Evolutionary conservation across 1,140 invertebrate species (phyloP), one percentile per base, ranked within the genome.

Genomic region (Aplysia californica): DNA sequence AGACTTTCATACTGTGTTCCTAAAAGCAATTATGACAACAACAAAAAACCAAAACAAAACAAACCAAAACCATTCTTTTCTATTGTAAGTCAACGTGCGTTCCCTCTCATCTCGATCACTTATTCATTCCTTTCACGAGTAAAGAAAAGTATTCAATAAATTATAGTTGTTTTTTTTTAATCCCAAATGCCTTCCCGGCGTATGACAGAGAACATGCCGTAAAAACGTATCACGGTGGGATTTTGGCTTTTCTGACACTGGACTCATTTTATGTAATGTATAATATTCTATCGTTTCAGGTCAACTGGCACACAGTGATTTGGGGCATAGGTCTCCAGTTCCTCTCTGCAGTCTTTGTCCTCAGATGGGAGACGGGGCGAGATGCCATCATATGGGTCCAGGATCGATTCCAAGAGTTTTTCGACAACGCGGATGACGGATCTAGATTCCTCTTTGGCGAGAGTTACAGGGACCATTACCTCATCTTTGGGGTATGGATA

Each of bases 241-340:
- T n/a, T n/a, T n/a, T n/a, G n/a, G n/a, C n/a, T n/a, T 10, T 23
- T 61, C 18, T 61, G 6, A 61, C 29, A 18, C 29, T 10, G 26
- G 10, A 20, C 26, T 61, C 6, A 10, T 10, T 61, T 61, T 23
- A 18, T 31, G 6, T 61, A 18, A 61, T 61, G 10, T 23, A 18
- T 26, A 61, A 18, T 6, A 61, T 18, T 6, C 39, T 77, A n/a
- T 5, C 65, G 39, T 73, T 73, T 21, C 67, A 87, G 85, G 76
- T 87, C 15, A 84, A 82, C 31, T 86, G 85, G 85, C 77, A 83
- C 64, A 75, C 83, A 0, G 79, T 87, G 2, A 68, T 80, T 20
- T 94, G 92, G 84, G 96, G 96, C 0, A 85, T 97, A 10, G 90
- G 93, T 0, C 87, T 97, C 2, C 97, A 99, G 90, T 96, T 98